phyloP scores from a whole-genome alignment of 1,140 invertebrate species.

The Leptinotarsa texana region DNA sequence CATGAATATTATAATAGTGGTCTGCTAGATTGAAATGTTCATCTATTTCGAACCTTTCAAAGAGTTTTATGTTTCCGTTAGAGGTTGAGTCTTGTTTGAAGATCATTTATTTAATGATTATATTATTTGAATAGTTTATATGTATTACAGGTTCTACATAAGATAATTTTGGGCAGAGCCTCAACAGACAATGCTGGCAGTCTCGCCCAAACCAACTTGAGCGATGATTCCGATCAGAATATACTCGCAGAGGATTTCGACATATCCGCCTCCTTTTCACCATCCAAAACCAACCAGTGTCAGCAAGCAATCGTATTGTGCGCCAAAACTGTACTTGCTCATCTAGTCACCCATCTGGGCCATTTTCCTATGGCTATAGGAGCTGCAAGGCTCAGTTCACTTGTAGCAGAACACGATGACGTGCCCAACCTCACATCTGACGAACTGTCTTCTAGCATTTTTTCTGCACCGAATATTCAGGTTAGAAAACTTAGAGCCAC shows the following conservation, averaged over 20 bases:
- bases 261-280: conserved; percentile 35
- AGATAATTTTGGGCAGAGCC: conserved; percentile 56
- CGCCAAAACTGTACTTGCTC: conserved; percentile 73
- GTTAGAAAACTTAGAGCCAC: conserved; percentile 47
- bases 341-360: conserved; percentile 84
- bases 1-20: too few relatives aligned
- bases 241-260: conserved; percentile 71
- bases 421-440: conserved; percentile 72
- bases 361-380: conserved; percentile 91
- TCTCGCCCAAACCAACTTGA: conserved; percentile 51
- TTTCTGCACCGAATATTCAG: conserved; percentile 84
- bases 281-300: conserved; percentile 56
- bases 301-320: conserved; percentile 65
- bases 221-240: conserved; percentile 72
- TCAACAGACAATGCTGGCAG: conserved; percentile 46
- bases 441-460: conserved; percentile 78
- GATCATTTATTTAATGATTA: conserved; percentile 22
- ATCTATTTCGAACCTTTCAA: too few relatives aligned
- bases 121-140: not conserved
- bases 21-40: too few relatives aligned
- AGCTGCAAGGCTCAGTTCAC: conserved; percentile 78
- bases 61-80: too few relatives aligned
- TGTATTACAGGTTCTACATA: conserved; percentile 55
- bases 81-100: too few relatives aligned
- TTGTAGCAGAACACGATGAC: conserved; percentile 92